Conservation (phyloP, 2,113 vertebrate species). For the Butorides virescens region DNA sequence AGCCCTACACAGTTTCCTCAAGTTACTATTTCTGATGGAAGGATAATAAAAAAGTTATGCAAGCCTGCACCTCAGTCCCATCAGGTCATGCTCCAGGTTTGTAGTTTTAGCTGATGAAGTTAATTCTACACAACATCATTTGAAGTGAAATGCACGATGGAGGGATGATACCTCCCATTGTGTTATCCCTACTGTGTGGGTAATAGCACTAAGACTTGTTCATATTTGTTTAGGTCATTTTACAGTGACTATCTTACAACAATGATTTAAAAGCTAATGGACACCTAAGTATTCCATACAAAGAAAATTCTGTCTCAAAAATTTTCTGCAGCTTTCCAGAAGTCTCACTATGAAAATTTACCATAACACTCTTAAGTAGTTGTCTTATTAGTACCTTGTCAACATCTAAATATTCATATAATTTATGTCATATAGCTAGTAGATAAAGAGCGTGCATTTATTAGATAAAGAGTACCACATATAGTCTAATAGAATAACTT, state of each 20-base stretch:
- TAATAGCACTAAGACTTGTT: neutral
- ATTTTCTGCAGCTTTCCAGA: neutral
- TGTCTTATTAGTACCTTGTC: neutral
- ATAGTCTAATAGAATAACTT: neutral
- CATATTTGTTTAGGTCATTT: neutral
- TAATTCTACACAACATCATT: neutral
- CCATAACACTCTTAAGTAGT: neutral
- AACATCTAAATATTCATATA: neutral
- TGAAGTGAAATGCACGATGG: neutral
- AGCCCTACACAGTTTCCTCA: neutral
- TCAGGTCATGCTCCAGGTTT: neutral
- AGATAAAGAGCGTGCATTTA: neutral
- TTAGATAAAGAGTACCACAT: neutral
- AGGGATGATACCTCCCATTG: neutral
- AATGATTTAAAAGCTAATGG: neutral
- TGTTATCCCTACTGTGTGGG: neutral
- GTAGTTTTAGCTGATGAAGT: neutral
- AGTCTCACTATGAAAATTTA: neutral
- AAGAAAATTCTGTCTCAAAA: neutral
- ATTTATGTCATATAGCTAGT: neutral
- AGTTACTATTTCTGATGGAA: neutral
- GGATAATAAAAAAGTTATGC: neutral
- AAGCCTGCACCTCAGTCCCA: neutral
- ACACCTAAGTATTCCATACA: neutral
- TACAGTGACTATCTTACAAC: neutral